Percentiles rank a stretch among this genome's conserved stretches.
Evolutionary conservation across 2,113 vertebrate genomes (phyloP).

Genomic region (Mixornis gularis): DNA sequence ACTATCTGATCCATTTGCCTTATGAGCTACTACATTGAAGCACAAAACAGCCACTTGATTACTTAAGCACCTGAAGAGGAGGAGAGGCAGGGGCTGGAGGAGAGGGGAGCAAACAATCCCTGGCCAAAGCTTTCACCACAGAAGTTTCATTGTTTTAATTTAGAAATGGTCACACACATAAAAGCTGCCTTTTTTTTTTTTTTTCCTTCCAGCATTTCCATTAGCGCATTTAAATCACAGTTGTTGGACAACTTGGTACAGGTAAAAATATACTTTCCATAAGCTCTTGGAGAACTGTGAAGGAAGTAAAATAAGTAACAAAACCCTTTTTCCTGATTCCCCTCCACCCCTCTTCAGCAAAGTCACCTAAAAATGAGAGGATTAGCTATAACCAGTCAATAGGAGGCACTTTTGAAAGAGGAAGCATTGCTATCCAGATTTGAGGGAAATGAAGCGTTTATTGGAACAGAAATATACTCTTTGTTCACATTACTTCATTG

Average conservation of each 20-base stretch:
- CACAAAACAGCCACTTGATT: slow-evolving; percentile 57
- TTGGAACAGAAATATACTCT: slow-evolving; percentile 54
- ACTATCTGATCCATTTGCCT: neutral
- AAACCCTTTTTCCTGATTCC: neutral
- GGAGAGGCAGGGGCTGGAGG: neutral
- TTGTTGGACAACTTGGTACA: neutral
- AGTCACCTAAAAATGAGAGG: slow-evolving; percentile 34
- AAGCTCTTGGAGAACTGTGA: neutral
- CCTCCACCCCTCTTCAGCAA: neutral
- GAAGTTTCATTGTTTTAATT: slow-evolving; percentile 38
- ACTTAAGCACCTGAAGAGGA: slow-evolving; percentile 44
- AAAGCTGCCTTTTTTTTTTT: neutral
- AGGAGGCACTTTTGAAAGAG: slow-evolving; percentile 56
- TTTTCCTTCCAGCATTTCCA: neutral
- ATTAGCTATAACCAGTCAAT: slow-evolving; percentile 46
- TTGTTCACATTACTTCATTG: slow-evolving; percentile 50
- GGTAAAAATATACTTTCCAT: neutral
- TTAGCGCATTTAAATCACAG: neutral
- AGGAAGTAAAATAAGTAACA: neutral
- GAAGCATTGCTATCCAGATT: slow-evolving; percentile 54
- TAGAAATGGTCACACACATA: neutral
- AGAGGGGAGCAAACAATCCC: neutral
- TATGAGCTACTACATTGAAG: neutral
- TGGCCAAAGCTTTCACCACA: neutral
- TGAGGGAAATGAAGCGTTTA: slow-evolving; percentile 63